Base-by-base conservation (phyloP, 2,888 invertebrate genomes). In the Octodonta nipae region DNA sequence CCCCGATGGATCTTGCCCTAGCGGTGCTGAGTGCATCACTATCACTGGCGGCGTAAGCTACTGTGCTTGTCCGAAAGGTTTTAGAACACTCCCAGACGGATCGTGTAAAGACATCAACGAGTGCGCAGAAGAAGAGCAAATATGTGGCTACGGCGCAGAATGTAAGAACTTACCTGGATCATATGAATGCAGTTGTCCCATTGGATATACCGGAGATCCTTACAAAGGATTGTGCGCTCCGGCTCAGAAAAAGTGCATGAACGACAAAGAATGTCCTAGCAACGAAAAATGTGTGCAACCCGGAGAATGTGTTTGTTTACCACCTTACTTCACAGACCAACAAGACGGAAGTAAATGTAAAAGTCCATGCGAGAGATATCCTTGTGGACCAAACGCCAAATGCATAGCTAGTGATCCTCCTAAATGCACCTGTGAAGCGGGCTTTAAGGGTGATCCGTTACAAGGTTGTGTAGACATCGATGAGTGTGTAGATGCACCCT, bases 211-310 rank as follows among this genome's bases (percentile, higher is more conserved):
- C 29, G 85, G 86, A 33, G 87, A 88, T 61, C 71, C 84, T 2
- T 78, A 81, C 56, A 76, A 81, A 35, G 84, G 83, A 1, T 70
- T 83, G 12, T 91, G 91, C 55, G 73, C 83, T 3, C 75, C 83
- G 6, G 81, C 82, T 36, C 85, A 84, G 55, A 78, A 84, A 43
- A 73, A 80, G 40, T 91, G 89, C 52, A 72, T 79, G 3, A 76
- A 73, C 41, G 86, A 89, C 53, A 73, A 73, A 34, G 88, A 89
- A 54, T 91, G 91, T 54, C 75, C 75, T 33, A 59, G 78, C 0
- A 89, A 91, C 55, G 88, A 91, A 61, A 83, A 84, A 60, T 91
- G 91, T 56, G 78, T 88, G 14, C 84, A 89, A 57, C 88, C 88
- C 2, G 89, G 89, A 1, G 81, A 86, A 61, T 91, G 91, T 53